Conservation (phyloP, 2,797 vertebrate species). For the Sarcophilus harrisii region DNA sequence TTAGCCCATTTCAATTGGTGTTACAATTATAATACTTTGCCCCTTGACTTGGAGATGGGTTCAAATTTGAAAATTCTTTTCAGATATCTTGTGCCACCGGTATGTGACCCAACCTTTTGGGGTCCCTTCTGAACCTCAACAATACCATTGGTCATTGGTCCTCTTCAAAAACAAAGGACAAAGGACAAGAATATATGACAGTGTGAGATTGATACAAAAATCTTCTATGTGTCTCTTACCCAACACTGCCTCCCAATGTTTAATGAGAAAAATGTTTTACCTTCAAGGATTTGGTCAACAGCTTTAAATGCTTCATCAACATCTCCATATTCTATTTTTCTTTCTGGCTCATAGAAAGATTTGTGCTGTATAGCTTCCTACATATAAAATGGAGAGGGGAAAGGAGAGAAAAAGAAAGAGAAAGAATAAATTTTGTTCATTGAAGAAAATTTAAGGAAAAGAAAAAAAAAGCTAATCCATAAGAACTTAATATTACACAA, state of each 20-base stretch:
- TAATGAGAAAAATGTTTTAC: constrained; percentile 72
- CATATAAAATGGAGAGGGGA: constrained; percentile 7
- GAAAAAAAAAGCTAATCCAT: neutral
- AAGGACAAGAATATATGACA: neutral
- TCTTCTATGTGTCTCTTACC: neutral
- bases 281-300: constrained; percentile 85
- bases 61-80: too few species aligned
- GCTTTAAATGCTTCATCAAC: constrained; percentile 84
- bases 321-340: constrained; percentile 85
- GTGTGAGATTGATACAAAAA: neutral
- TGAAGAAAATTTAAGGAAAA: neutral
- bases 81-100: too few species aligned
- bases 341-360: constrained; percentile 82
- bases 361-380: constrained; percentile 85
- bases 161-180: neutral
- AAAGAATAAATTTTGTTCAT: neutral
- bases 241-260: neutral
- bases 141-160: neutral
- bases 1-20: too few species aligned
- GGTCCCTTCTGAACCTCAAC: too few species aligned
- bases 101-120: too few species aligned
- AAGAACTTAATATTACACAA: neutral
- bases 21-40: too few species aligned
- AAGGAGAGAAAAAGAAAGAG: too few species aligned
- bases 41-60: too few species aligned